Conservation (phyloP, 1,140 invertebrate species). For the Zaprionus ornatus region DNA sequence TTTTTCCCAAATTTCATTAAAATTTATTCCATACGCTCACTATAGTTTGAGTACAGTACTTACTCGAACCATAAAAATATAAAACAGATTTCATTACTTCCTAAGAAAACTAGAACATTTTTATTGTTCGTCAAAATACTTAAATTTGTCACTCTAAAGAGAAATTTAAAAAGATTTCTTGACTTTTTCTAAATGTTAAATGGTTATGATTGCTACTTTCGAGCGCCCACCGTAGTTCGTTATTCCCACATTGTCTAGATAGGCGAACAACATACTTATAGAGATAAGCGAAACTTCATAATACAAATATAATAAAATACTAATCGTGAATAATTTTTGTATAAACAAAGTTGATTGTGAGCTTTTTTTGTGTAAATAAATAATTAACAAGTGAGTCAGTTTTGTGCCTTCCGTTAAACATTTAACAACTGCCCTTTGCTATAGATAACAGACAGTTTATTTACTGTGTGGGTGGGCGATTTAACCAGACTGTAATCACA, state of each 20-base stretch:
- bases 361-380: constrained; percentile 24
- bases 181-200: too few relatives aligned
- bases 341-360: neutral
- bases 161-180: too few relatives aligned
- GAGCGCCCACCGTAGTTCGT: neutral
- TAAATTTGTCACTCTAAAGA: neutral
- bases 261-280: neutral
- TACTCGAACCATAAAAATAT: too few relatives aligned
- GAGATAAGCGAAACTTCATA: neutral
- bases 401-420: constrained; percentile 10
- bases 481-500: constrained; percentile 2
- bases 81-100: too few relatives aligned
- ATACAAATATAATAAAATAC: neutral
- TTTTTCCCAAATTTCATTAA: too few relatives aligned
- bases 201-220: neutral
- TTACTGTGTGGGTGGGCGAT: neutral
- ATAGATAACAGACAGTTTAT: neutral
- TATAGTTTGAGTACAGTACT: too few relatives aligned
- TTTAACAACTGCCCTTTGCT: constrained; percentile 22
- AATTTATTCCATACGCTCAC: too few relatives aligned
- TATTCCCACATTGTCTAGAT: neutral
- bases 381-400: constrained; percentile 44
- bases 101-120: too few relatives aligned
- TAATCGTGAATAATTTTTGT: constrained; percentile 18
- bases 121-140: neutral